A percentile compares a stretch with the other conserved stretches of the same genome.
These are phyloP conservation scores for Megaptera novaeangliae DNA, from an alignment of 2,113 vertebrate species.

Conservation along the genomic window DNA sequence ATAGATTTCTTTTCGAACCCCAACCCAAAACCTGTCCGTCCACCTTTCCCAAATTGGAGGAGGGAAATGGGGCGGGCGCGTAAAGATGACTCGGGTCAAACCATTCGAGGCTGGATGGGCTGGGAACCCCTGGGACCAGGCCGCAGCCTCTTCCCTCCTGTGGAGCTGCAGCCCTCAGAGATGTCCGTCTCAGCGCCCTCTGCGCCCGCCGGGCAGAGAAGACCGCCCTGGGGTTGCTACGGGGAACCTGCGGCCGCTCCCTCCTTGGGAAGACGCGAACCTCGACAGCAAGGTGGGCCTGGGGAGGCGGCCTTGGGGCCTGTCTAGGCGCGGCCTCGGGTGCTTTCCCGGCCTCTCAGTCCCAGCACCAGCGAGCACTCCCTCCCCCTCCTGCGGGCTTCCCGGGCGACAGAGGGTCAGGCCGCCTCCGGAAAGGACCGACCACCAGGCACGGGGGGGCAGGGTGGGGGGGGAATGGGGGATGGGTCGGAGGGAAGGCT, in stretches of 20 bases:
- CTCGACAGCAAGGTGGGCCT: too few species aligned
- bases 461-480: accelerated
- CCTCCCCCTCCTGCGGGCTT: background rate
- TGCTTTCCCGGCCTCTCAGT: background rate
- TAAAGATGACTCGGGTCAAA: background rate
- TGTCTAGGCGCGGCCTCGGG: accelerated
- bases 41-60: background rate
- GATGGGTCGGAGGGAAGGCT: background rate
- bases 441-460: too few species aligned
- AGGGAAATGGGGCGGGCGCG: accelerated
- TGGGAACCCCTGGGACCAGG: background rate
- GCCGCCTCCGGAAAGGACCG: background rate
- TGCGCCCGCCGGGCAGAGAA: background rate
- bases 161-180: background rate
- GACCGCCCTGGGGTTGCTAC: accelerated
- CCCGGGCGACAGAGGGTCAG: background rate
- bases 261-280: background rate
- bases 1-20: background rate
- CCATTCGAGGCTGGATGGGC: too few species aligned
- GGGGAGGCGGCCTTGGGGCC: background rate
- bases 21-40: background rate
- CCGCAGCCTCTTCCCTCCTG: too few species aligned
- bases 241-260: accelerated
- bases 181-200: accelerated
- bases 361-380: background rate